Evolutionary conservation across 2,888 invertebrate species (phyloP).

Genomic region (Yponomeuta cagnagella): DNA sequence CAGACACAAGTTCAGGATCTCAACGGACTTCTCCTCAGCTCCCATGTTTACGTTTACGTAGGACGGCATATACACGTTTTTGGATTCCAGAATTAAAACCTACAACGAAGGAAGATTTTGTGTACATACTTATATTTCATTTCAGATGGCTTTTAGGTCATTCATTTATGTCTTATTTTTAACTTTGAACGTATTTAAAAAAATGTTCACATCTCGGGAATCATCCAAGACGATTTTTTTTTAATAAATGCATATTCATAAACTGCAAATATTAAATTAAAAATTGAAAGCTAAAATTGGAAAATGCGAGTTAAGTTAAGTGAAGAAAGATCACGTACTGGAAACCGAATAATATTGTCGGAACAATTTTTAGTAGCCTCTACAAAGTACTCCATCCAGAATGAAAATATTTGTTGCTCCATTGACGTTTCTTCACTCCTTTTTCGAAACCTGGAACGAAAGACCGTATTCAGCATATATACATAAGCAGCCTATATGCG

Average conservation of each 20-base stretch:
- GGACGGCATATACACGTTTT: constrained; percentile 94
- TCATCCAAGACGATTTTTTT: too few relatives aligned
- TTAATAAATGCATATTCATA: too few relatives aligned
- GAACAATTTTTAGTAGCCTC: constrained; percentile 91
- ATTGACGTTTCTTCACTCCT: constrained; percentile 85
- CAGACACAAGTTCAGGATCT: constrained; percentile 90
- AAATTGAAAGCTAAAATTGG: too few relatives aligned
- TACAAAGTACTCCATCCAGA: constrained; percentile 99
- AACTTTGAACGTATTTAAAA: too few relatives aligned
- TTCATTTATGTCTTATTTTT: too few relatives aligned
- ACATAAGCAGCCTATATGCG: too few relatives aligned
- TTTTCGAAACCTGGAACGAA: constrained; percentile 82
- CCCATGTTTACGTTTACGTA: constrained; percentile 96
- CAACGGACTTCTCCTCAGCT: constrained; percentile 93
- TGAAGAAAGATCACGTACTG: constrained; percentile 75
- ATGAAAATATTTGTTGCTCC: constrained; percentile 93
- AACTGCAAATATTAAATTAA: too few relatives aligned
- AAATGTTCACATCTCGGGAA: too few relatives aligned
- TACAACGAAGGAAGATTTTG: constrained; percentile 37
- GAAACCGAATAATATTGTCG: constrained; percentile 91
- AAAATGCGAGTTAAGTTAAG: background rate
- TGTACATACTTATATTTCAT: background rate
- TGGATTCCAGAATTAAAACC: constrained; percentile 92
- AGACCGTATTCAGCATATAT: constrained; percentile 17
- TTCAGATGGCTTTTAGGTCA: background rate